These are phyloP conservation scores for Frieseomelitta varia DNA, from an alignment of 1,140 invertebrate genomes.

Conservation along the genomic window DNA sequence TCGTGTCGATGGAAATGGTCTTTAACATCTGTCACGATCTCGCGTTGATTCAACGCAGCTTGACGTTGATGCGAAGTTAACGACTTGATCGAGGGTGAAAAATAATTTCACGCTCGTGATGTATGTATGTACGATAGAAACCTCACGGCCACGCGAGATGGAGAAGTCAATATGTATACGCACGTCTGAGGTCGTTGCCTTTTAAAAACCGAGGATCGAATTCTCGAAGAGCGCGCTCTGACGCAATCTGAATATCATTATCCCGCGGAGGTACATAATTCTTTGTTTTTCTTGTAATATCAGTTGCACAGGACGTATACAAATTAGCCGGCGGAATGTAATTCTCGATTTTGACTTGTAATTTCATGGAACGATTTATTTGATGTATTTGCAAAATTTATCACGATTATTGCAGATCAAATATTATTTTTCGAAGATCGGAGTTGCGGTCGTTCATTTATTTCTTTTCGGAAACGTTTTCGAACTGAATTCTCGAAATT, in stretches of 20 bases:
- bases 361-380: not conserved
- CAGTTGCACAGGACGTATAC: not conserved
- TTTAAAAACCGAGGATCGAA: not conserved
- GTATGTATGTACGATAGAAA: not conserved
- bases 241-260: slow-evolving; percentile 29
- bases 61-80: slow-evolving; percentile 14
- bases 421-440: not conserved
- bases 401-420: not conserved
- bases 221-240: not conserved
- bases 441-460: not conserved
- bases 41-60: not conserved
- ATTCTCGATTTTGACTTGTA: not conserved
- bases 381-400: not conserved
- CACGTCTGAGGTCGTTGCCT: slow-evolving; percentile 12
- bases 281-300: not conserved
- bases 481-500: no score
- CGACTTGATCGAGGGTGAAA: not conserved
- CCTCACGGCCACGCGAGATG: not conserved
- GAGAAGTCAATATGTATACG: not conserved
- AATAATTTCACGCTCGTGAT: slow-evolving; percentile 19
- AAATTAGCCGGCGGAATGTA: not conserved
- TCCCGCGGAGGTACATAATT: not conserved
- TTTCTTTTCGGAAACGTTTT: not conserved
- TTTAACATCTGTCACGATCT: slow-evolving; percentile 12
- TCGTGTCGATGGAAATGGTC: not conserved